A percentile compares a stretch with the other conserved stretches of the same genome.
phyloP scores from a whole-genome alignment of 2,888 invertebrate genomes.

The Tipula unca region DNA sequence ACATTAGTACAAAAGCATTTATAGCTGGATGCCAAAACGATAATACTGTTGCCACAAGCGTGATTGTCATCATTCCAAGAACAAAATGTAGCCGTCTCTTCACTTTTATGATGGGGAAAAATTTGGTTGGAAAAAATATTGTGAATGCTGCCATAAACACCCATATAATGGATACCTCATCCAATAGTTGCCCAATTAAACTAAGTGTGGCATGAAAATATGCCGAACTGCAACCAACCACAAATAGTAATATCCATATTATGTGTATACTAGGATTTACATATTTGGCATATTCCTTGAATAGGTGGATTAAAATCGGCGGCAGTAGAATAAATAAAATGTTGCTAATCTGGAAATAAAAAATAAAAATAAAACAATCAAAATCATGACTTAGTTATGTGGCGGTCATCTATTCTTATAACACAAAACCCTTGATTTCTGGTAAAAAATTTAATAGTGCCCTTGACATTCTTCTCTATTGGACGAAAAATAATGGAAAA shows the following conservation, averaged over 20 bases:
- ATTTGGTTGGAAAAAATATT: slow-evolving; percentile 61
- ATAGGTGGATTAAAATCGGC: slow-evolving; percentile 66
- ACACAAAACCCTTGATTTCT: not conserved
- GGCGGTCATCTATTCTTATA: too few relatives aligned
- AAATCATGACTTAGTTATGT: too few relatives aligned
- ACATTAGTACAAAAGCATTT: slow-evolving; percentile 75
- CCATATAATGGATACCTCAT: slow-evolving; percentile 77
- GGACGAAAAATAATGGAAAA: not conserved
- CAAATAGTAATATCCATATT: slow-evolving; percentile 67
- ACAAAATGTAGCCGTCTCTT: slow-evolving; percentile 56
- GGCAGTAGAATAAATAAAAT: slow-evolving; percentile 67
- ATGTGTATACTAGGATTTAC: slow-evolving; percentile 70
- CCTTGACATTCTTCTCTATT: not conserved
- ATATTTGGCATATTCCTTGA: slow-evolving; percentile 65
- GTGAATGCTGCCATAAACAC: slow-evolving; percentile 69
- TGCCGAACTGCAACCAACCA: slow-evolving; percentile 71
- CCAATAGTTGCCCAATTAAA: slow-evolving; percentile 68
- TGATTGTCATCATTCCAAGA: slow-evolving; percentile 49
- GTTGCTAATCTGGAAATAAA: slow-evolving; percentile 60
- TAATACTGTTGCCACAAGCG: slow-evolving; percentile 51
- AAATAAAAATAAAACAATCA: slow-evolving; percentile 17
- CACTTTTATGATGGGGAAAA: slow-evolving; percentile 56
- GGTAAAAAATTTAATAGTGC: too few relatives aligned
- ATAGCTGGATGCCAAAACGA: slow-evolving; percentile 68
- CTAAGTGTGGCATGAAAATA: slow-evolving; percentile 81